Evolutionary conservation across 2,797 vertebrate genomes (phyloP), one percentile per base, ranked within the genome.

Genomic region (Buphagus erythrorhynchus): DNA sequence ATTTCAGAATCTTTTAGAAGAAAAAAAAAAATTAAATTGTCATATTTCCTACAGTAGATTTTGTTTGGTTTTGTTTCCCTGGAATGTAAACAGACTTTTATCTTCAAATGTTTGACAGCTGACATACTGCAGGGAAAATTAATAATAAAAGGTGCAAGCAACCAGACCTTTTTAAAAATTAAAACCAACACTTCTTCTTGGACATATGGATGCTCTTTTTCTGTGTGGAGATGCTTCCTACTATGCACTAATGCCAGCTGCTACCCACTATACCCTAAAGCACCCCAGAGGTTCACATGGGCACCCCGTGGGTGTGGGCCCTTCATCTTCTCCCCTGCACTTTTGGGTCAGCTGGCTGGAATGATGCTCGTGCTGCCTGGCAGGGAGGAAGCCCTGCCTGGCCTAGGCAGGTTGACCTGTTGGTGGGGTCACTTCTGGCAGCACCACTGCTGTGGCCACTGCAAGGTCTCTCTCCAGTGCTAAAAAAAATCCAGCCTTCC

Each of bases 271-370:
- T 29, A 7, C 19, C 6, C 3, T 61, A 68, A 83, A 57, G 3
- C 13, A 72, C 5, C 3, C 20, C 22, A 45, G 0, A 1, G 38
- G 11, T 38, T 81, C 52, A 38, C 21, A 33, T 11, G 28, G 6
- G 9, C 15, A 42, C 28, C 6, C 4, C 2, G 8, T 2, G 2
- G 3, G 2, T 28, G 29, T 33, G 31, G 8, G 13, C 26, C 12
- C n/a, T n/a, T 74, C 1, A 1, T 31, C 69, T 82, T 61, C 13
- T 31, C 28, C 28, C 62, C 11, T 1, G 2, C 33, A 19, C 3
- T 31, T 12, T 61, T 42, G 55, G 55, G 35, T 46, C 24, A 54
- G 0, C 9, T 36, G 28, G 3, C 35, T 89, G 69, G 71, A 80
- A 45, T 15, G 17, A 8, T 58, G 54, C 5, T 63, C 8, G 12